Evolutionary conservation across 1,140 invertebrate species (phyloP), one percentile per base, ranked within the genome.

Genomic region (Panulirus ornatus): DNA sequence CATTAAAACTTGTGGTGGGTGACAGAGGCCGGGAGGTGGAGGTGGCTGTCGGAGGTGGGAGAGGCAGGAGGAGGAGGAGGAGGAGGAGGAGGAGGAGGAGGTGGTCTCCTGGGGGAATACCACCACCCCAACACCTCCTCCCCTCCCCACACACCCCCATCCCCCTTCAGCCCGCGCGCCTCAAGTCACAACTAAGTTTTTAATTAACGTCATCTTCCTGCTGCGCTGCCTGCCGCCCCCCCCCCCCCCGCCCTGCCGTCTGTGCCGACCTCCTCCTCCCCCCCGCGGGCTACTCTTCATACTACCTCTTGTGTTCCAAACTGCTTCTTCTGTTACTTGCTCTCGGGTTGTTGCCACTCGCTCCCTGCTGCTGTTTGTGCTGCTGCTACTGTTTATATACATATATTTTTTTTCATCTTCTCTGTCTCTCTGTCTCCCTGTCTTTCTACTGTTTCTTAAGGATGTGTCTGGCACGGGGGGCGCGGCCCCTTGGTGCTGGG

Each of bases 161-260:
- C 63, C 22, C 22, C 22, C 5, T 6, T 6, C 22, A n/a, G 63
- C 14, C n/a, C 6, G 14, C 76, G 5, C 47, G n/a, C 47, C 51
- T 58, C 47, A 58, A 82, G 79, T 82, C 79, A 58, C n/a, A 44
- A 22, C 54, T 54, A 83, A 83, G 81, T 66, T 83, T 83, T 83
- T 83, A 83, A 66, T 83, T 63, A 83, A 83, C 81, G 54, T 34
- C n/a, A 51, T 82, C 73, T 38, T n/a, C 16, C 73, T 71, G 40
- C 63, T 86, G 51, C 16, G 5, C 27, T 36, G 51, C 16, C 27
- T 51, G 2, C 22, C 81, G 14, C 27, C 38, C 42, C n/a, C n/a
- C 76, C n/a, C n/a, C n/a, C n/a, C n/a, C n/a, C n/a, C n/a, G n/a
- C n/a, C n/a, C n/a, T n/a, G n/a, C n/a, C n/a, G n/a, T n/a, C n/a